phyloP scores from a whole-genome alignment of 2,797 vertebrate species.

The Spinus pinus region DNA sequence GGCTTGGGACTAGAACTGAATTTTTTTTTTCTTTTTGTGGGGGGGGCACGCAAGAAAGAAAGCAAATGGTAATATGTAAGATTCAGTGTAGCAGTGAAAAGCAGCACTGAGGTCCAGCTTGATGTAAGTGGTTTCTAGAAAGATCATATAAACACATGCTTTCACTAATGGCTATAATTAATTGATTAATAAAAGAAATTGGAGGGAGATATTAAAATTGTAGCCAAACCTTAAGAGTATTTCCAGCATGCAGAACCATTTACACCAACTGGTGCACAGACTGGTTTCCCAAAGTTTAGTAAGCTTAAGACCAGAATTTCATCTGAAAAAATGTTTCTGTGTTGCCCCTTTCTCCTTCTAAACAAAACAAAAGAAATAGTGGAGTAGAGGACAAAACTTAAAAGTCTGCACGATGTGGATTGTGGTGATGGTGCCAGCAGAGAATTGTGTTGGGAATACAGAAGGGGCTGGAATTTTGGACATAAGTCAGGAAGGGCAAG shows the following conservation, averaged over 20 bases:
- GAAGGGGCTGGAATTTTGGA: background rate
- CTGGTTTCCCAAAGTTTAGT: background rate
- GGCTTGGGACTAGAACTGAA: slow-evolving; percentile 13
- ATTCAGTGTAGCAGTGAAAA: background rate
- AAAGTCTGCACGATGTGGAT: background rate
- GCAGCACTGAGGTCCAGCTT: background rate
- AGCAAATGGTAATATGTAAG: background rate
- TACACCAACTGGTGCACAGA: background rate
- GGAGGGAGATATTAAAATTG: background rate
- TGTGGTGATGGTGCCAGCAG: background rate
- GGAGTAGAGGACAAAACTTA: background rate
- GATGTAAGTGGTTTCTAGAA: background rate
- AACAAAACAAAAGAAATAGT: background rate
- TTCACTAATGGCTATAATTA: background rate
- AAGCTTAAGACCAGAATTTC: background rate
- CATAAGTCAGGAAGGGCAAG: background rate
- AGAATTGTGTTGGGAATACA: background rate
- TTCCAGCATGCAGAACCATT: background rate
- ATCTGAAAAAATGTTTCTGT: background rate
- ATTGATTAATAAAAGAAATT: background rate
- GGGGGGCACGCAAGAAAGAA: accelerated
- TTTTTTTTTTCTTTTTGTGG: background rate
- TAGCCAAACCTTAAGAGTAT: background rate
- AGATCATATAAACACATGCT: background rate
- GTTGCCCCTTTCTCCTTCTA: background rate